Conservation (phyloP, 23 tunicate species). For the Halocynthia roretzi region DNA sequence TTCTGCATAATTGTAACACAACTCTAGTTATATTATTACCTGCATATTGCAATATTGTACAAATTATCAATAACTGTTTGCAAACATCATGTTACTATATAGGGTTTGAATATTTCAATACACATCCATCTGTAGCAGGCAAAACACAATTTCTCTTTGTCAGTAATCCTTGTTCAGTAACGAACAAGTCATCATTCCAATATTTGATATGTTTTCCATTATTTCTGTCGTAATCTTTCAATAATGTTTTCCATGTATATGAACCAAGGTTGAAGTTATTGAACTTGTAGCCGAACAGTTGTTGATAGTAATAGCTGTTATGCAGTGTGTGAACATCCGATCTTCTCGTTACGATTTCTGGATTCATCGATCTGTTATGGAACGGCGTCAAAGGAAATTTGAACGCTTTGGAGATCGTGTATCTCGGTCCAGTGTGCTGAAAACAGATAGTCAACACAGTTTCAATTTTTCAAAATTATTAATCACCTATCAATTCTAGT, state of each 20-base stretch:
- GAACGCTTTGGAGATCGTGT: conserved; percentile 5
- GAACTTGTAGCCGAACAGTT: conserved; percentile 55
- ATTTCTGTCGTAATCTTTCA: conserved; percentile 19
- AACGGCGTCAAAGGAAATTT: conserved; percentile 62
- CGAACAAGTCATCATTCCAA: conserved; percentile 14
- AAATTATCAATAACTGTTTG: too few relatives aligned
- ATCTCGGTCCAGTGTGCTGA: background rate
- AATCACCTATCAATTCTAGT: too few relatives aligned
- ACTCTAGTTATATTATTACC: too few relatives aligned
- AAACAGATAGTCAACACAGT: background rate
- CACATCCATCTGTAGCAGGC: too few relatives aligned
- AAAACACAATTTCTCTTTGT: background rate
- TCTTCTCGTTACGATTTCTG: conserved; percentile 21
- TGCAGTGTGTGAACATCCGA: conserved; percentile 27
- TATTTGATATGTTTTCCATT: background rate
- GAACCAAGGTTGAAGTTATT: conserved; percentile 33
- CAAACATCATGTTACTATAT: too few relatives aligned
- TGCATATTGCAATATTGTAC: too few relatives aligned
- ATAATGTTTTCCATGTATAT: conserved; percentile 15
- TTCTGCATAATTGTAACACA: too few relatives aligned
- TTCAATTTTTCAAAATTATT: too few relatives aligned
- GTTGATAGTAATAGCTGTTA: conserved; percentile 30
- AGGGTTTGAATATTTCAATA: too few relatives aligned
- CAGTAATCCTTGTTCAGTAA: conserved; percentile 9
- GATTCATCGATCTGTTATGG: conserved; percentile 44